Conservation (phyloP, 92 coral and sea anemone genomes). For the Bergia puertoricense region DNA sequence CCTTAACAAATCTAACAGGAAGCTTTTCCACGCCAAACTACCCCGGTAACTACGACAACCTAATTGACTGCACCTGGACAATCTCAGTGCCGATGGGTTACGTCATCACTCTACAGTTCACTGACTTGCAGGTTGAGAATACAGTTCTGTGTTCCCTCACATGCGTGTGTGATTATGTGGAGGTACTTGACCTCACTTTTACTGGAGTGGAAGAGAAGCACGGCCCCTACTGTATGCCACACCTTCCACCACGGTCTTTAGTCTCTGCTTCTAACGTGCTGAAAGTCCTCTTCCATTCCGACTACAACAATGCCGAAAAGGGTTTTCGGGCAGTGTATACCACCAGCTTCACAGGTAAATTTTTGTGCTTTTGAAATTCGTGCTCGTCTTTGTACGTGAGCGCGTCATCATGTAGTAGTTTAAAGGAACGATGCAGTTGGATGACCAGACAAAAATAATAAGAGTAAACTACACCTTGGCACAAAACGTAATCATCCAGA, state of each 20-base stretch:
- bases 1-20: slow-evolving; percentile 31
- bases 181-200: not conserved
- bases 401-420: no score
- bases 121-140: slow-evolving; percentile 13
- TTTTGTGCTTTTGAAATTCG: no score
- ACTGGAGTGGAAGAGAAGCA: not conserved
- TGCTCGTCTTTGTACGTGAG: no score
- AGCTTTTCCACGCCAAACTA: slow-evolving; percentile 40
- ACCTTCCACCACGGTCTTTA: slow-evolving; percentile 8
- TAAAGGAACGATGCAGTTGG: no score
- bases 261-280: not conserved
- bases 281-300: slow-evolving; percentile 31
- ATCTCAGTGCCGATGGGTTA: slow-evolving; percentile 21
- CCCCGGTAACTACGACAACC: slow-evolving; percentile 36
- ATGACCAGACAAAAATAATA: no score
- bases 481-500: no score
- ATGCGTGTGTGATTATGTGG: slow-evolving; percentile 33
- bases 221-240: slow-evolving; percentile 1
- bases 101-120: slow-evolving; percentile 11
- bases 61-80: slow-evolving; percentile 28
- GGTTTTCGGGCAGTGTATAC: slow-evolving; percentile 33
- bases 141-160: not conserved
- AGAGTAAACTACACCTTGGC: no score
- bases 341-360: slow-evolving; percentile 9
- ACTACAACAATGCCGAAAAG: slow-evolving; percentile 27